A percentile compares a stretch with the other conserved stretches of the same genome.
These are phyloP conservation scores for Lates japonicus DNA, from an alignment of 2,797 vertebrate species.

Conservation along the genomic window DNA sequence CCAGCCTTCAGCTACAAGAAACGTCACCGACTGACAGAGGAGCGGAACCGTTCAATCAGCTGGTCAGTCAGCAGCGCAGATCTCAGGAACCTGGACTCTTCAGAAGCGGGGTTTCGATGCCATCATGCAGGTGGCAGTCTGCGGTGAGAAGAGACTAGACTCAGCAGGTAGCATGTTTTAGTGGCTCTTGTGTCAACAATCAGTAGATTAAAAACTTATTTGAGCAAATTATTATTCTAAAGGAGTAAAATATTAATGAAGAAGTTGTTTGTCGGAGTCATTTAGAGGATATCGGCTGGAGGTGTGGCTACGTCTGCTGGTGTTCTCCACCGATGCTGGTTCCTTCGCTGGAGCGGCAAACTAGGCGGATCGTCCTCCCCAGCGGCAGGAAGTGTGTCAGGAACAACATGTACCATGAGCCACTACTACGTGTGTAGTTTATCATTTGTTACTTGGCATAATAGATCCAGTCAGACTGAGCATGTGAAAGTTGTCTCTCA, in stretches of 20 bases:
- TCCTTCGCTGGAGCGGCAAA: slow-evolving; percentile 98
- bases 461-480: not conserved
- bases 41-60: slow-evolving; percentile 91
- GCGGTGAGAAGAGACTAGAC: slow-evolving; percentile 84
- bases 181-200: fast-evolving
- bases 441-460: not conserved
- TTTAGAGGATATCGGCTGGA: slow-evolving; percentile 95
- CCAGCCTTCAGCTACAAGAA: slow-evolving; percentile 99
- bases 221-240: not conserved
- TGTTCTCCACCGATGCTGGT: slow-evolving; percentile 97
- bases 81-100: slow-evolving; percentile 99
- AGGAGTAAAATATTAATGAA: not conserved
- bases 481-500: not conserved
- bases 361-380: slow-evolving; percentile 96
- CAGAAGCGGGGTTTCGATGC: slow-evolving; percentile 98
- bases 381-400: slow-evolving; percentile 98
- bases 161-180: not conserved
- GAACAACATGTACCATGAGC: slow-evolving; percentile 96
- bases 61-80: slow-evolving; percentile 96
- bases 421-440: slow-evolving; percentile 92
- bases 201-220: not conserved
- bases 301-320: slow-evolving; percentile 94
- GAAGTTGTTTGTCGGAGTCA: not conserved
- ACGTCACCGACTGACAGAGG: slow-evolving; percentile 92
- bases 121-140: slow-evolving; percentile 99